A percentile compares a stretch with the other conserved stretches of the same genome.
Conservation (phyloP, 1,140 invertebrate species). For the Drosophila sturtevanti region DNA sequence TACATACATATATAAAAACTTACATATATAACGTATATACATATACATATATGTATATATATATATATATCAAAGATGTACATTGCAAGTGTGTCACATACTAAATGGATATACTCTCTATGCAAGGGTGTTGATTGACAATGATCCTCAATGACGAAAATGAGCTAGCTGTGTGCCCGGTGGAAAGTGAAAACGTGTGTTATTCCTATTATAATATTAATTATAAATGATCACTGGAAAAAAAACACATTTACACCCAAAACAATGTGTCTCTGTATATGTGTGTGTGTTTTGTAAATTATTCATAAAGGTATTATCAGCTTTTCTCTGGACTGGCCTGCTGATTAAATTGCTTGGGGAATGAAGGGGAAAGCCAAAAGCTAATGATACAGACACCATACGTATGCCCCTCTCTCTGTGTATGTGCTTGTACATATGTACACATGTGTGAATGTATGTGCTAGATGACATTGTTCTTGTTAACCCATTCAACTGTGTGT, state of each 20-base stretch:
- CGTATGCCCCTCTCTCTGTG: conserved; percentile 17
- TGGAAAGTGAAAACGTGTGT: conserved; percentile 11
- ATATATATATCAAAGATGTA: no score
- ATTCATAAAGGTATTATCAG: conserved; percentile 78
- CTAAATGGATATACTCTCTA: not conserved
- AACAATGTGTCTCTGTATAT: conserved; percentile 31
- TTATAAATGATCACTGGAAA: conserved; percentile 61
- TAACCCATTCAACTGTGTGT: conserved; percentile 40
- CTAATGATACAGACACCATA: conserved; percentile 43
- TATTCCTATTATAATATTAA: conserved; percentile 45
- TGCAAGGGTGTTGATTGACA: not conserved
- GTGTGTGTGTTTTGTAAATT: conserved; percentile 61
- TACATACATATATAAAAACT: no score
- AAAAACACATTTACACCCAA: conserved; percentile 26
- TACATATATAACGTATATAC: no score
- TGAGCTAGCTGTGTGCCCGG: not conserved
- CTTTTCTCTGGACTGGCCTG: conserved; percentile 56
- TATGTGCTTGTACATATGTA: no score
- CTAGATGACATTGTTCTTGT: conserved; percentile 37
- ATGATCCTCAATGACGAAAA: not conserved
- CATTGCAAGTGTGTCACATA: no score
- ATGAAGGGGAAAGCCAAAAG: conserved; percentile 22
- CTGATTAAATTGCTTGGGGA: conserved; percentile 66
- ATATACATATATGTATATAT: no score
- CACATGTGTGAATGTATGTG: no score